Conservation (phyloP, 2,113 vertebrate species). For the Trochalopteron elliotii region DNA sequence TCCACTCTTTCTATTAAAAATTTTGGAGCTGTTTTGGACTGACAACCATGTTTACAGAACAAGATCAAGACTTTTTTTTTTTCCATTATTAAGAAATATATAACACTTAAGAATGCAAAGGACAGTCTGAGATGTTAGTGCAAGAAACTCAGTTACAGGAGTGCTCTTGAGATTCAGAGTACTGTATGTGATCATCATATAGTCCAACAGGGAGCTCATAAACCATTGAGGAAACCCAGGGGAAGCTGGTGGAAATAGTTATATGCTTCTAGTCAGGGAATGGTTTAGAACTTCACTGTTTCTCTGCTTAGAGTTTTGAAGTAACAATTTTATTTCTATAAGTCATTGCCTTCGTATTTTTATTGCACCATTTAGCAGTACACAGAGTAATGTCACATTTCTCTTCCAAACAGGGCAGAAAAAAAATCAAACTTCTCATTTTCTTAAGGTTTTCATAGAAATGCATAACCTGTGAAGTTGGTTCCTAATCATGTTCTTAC, state of each 20-base stretch:
- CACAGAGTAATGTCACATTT: neutral
- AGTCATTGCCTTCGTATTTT: neutral
- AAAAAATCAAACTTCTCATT: neutral
- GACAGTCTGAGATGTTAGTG: neutral
- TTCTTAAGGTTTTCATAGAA: neutral
- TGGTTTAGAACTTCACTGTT: neutral
- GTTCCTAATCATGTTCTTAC: neutral
- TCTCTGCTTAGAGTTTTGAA: neutral
- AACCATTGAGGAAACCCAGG: neutral
- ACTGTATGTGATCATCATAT: neutral
- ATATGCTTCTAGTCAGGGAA: neutral
- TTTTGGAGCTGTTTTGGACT: conserved; percentile 2
- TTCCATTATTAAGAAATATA: neutral
- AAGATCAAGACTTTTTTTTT: neutral
- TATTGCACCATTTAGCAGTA: neutral
- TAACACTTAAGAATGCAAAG: neutral
- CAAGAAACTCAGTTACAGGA: neutral
- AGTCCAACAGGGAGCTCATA: neutral
- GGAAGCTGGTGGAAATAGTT: neutral
- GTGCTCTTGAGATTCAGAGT: neutral
- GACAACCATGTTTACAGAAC: neutral
- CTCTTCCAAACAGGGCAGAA: neutral
- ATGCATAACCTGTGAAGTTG: neutral
- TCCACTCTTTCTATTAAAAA: conserved; percentile 30
- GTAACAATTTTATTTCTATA: neutral